phyloP scores from a whole-genome alignment of 2,113 vertebrate species.

The Phaetusa simplex region DNA sequence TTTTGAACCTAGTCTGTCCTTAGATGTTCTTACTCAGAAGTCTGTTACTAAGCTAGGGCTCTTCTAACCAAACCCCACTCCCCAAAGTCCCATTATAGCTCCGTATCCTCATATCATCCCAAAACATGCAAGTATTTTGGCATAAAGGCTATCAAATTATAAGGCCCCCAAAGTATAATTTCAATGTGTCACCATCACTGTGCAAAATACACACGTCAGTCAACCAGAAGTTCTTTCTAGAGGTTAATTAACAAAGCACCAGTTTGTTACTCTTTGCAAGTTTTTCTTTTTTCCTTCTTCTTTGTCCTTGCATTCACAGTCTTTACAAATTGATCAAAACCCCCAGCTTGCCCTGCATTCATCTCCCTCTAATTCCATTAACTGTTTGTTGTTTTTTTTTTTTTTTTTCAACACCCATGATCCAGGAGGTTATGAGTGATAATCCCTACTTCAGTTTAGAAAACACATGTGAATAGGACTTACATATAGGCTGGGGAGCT shows the following conservation, averaged over 20 bases:
- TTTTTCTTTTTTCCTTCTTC: not conserved
- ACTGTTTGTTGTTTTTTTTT: not conserved
- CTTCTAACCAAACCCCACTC: not conserved
- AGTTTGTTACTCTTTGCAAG: not conserved
- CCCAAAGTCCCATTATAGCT: not conserved
- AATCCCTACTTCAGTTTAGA: not conserved
- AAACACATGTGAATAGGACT: not conserved
- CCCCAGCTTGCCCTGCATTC: not conserved
- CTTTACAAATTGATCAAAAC: not conserved
- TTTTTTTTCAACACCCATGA: not conserved
- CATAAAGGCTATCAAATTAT: not conserved
- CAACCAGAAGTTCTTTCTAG: rapidly evolving
- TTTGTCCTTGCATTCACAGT: not conserved
- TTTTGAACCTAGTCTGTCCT: not conserved
- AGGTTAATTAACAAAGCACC: not conserved
- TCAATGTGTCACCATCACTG: not conserved
- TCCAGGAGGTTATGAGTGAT: not conserved
- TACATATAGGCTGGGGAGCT: not conserved
- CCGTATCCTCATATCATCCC: rapidly evolving
- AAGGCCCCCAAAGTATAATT: not conserved
- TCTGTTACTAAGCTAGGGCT: not conserved
- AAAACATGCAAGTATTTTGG: not conserved
- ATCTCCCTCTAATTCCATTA: not conserved
- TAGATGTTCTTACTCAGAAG: not conserved
- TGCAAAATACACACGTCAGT: not conserved